Percentiles rank a stretch among this genome's conserved stretches.
Conservation (phyloP, 2,797 vertebrate genomes). For the Catamblyrhynchus diadema region DNA sequence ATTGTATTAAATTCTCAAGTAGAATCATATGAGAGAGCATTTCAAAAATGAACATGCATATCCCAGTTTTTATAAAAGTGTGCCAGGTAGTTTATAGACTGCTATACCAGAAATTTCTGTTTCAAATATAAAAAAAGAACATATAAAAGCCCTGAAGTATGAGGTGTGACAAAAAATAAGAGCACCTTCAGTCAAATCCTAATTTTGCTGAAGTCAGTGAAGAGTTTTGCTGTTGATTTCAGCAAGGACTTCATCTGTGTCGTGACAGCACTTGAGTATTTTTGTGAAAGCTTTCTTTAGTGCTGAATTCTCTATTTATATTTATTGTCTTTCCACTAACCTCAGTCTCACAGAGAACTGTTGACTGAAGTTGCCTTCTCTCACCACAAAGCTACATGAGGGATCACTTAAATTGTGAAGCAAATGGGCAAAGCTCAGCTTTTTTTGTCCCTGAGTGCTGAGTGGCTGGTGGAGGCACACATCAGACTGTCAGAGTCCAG, state of each 20-base stretch:
- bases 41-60: neutral
- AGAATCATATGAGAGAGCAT: neutral
- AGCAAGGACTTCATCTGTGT: neutral
- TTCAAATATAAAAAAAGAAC: neutral
- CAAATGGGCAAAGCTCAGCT: neutral
- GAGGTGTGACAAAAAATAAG: neutral
- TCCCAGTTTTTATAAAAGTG: neutral
- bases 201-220: neutral
- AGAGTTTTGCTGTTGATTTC: neutral
- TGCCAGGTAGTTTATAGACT: neutral
- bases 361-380: constrained; percentile 31
- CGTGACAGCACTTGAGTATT: neutral
- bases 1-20: constrained; percentile 33
- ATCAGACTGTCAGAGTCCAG: neutral
- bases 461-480: neutral
- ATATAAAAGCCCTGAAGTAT: neutral
- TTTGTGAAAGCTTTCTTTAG: neutral
- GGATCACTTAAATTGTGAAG: constrained; percentile 19
- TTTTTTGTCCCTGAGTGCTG: neutral
- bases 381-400: constrained; percentile 15
- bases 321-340: constrained; percentile 35
- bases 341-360: constrained; percentile 10
- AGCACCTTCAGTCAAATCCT: neutral
- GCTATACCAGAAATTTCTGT: neutral
- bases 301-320: constrained; percentile 21